Percentiles rank a stretch among this genome's conserved stretches.
These are phyloP conservation scores for Caloenas nicobarica DNA, from an alignment of 2,113 vertebrate species.

Conservation along the genomic window DNA sequence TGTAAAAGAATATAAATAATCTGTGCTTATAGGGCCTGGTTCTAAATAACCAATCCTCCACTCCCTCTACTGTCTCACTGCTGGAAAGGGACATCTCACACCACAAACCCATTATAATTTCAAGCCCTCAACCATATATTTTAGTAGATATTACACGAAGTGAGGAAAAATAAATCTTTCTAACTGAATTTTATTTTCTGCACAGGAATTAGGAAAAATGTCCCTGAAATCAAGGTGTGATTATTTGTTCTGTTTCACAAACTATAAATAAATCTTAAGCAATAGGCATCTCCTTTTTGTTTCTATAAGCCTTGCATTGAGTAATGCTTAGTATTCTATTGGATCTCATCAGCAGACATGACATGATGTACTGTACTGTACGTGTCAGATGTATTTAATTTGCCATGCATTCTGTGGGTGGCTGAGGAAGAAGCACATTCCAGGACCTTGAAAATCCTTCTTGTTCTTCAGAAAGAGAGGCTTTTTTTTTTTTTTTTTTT, in stretches of 20 bases:
- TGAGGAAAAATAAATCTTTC: neutral
- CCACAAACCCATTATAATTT: neutral
- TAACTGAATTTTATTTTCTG: neutral
- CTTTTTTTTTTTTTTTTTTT: neutral
- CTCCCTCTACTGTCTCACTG: neutral
- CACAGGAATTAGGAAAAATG: neutral
- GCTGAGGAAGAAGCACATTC: conserved; percentile 13
- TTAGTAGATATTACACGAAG: neutral
- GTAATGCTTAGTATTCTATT: neutral
- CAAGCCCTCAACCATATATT: neutral
- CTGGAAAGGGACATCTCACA: neutral
- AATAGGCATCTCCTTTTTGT: neutral
- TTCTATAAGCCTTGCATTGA: neutral
- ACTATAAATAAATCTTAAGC: conserved; percentile 1
- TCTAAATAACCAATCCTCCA: neutral
- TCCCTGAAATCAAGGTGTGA: neutral
- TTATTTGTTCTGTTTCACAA: neutral
- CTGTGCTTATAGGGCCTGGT: neutral
- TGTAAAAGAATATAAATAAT: neutral
- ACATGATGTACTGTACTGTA: conserved; percentile 29
- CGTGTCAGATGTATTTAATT: conserved; percentile 33
- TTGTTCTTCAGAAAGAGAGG: neutral
- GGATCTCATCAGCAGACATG: neutral
- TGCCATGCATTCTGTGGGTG: conserved; percentile 38
- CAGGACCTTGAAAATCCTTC: conserved; percentile 13